Percentiles rank a stretch among this genome's conserved stretches.
phyloP scores from a whole-genome alignment of 1,140 invertebrate genomes.

The Tetranychus urticae region DNA sequence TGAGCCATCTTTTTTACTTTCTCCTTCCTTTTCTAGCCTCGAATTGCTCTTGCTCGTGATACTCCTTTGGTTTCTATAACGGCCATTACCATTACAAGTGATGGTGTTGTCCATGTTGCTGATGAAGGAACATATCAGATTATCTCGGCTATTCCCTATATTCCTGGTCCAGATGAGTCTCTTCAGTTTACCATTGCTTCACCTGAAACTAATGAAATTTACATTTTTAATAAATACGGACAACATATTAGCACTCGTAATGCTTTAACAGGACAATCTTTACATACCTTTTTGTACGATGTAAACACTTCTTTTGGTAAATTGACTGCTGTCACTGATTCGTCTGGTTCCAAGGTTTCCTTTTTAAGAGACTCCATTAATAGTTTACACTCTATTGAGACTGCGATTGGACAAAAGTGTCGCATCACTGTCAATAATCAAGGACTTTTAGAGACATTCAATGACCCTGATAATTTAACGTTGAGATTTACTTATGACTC shows the following conservation, averaged over 20 bases:
- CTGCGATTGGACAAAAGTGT: conserved; percentile 77
- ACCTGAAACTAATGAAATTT: conserved; percentile 80
- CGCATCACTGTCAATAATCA: conserved; percentile 38
- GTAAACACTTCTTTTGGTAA: conserved; percentile 90
- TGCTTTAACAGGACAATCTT: conserved; percentile 67
- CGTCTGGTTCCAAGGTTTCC: conserved; percentile 68
- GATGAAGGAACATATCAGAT: conserved; percentile 68
- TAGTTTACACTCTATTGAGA: conserved; percentile 75
- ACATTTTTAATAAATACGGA: conserved; percentile 83
- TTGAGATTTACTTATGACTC: conserved; percentile 78
- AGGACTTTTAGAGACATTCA: conserved; percentile 60
- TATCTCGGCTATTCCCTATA: conserved; percentile 66
- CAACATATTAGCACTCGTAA: conserved; percentile 78
- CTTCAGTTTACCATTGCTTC: conserved; percentile 82
- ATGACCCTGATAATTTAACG: conserved; percentile 70
- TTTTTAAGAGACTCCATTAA: conserved; percentile 62
- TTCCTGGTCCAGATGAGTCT: conserved; percentile 44
- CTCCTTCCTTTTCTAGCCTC: not conserved
- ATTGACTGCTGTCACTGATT: conserved; percentile 67
- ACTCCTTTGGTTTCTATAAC: conserved; percentile 76
- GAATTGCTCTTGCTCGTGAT: conserved; percentile 11
- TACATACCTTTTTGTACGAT: conserved; percentile 80
- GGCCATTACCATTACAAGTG: conserved; percentile 70
- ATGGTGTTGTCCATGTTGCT: conserved; percentile 75
- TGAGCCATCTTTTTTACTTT: not conserved